Evolutionary conservation across 2,888 invertebrate species (phyloP).

Genomic region (Peribatodes rhomboidaria): DNA sequence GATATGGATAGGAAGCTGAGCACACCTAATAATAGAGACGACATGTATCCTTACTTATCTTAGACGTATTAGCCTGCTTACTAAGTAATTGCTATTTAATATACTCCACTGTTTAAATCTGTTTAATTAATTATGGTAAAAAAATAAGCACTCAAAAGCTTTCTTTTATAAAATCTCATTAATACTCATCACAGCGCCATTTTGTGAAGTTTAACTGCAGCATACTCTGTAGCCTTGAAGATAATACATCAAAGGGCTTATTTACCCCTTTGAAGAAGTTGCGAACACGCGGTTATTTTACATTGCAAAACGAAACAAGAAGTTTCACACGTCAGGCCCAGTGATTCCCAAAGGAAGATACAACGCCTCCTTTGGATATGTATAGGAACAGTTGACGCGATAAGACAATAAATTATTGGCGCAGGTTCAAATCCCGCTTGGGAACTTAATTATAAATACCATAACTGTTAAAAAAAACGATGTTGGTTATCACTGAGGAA

Average conservation of each 20-base stretch:
- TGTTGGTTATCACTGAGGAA: no score
- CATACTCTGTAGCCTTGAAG: slow-evolving; percentile 15
- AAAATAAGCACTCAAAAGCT: no score
- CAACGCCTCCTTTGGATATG: neutral
- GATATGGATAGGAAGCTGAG: no score
- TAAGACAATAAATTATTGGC: neutral
- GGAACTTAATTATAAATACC: no score
- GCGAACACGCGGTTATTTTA: slow-evolving; percentile 29
- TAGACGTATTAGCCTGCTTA: no score
- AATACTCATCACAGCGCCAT: neutral
- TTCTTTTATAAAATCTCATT: slow-evolving; percentile 3
- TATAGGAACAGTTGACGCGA: neutral
- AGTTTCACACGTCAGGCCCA: slow-evolving; percentile 31
- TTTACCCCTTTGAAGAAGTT: slow-evolving; percentile 30
- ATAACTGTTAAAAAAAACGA: no score
- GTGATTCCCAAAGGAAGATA: slow-evolving; percentile 14
- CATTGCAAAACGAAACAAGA: slow-evolving; percentile 33
- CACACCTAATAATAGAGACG: no score
- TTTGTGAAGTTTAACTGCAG: slow-evolving; percentile 24
- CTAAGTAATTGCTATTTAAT: no score
- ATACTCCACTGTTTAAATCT: no score
- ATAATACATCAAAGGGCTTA: slow-evolving; percentile 33
- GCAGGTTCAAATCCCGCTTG: neutral
- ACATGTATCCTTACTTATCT: no score
- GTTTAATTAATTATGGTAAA: no score